phyloP scores from a whole-genome alignment of 2,113 vertebrate species.

The Tachycineta bicolor region DNA sequence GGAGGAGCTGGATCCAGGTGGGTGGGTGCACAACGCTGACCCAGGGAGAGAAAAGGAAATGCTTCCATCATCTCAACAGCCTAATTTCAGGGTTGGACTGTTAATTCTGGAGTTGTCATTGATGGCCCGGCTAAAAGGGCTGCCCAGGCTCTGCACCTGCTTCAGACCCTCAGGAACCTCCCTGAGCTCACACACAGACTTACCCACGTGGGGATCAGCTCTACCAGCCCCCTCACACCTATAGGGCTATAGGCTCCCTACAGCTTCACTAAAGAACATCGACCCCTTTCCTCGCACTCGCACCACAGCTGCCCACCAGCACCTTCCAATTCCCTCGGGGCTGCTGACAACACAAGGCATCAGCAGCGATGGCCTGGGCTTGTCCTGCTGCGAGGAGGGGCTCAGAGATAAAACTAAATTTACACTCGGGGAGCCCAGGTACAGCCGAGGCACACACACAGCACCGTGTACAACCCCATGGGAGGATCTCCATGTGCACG shows the following conservation, averaged over 20 bases:
- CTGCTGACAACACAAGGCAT: neutral
- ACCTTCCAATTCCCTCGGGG: neutral
- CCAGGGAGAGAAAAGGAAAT: neutral
- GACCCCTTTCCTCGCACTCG: neutral
- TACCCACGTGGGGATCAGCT: fast-evolving
- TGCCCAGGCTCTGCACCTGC: neutral
- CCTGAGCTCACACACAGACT: neutral
- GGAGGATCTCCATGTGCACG: fast-evolving
- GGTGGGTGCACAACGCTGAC: neutral
- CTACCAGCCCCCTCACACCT: neutral
- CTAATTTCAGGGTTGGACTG: neutral
- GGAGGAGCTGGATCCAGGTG: neutral
- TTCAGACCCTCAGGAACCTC: neutral
- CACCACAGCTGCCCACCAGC: neutral
- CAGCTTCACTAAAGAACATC: neutral
- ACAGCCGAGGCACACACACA: neutral
- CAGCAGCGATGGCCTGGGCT: too few relatives aligned
- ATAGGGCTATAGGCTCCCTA: fast-evolving
- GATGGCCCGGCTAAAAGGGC: fast-evolving
- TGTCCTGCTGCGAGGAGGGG: fast-evolving
- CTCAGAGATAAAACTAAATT: neutral
- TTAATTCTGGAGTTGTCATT: neutral
- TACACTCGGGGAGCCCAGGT: fast-evolving
- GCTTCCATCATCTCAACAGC: neutral
- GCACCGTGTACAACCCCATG: fast-evolving